Percentiles rank a stretch among this genome's conserved stretches.
These are phyloP conservation scores for Spheniscus mendiculus DNA, from an alignment of 2,113 vertebrate genomes.

Conservation along the genomic window DNA sequence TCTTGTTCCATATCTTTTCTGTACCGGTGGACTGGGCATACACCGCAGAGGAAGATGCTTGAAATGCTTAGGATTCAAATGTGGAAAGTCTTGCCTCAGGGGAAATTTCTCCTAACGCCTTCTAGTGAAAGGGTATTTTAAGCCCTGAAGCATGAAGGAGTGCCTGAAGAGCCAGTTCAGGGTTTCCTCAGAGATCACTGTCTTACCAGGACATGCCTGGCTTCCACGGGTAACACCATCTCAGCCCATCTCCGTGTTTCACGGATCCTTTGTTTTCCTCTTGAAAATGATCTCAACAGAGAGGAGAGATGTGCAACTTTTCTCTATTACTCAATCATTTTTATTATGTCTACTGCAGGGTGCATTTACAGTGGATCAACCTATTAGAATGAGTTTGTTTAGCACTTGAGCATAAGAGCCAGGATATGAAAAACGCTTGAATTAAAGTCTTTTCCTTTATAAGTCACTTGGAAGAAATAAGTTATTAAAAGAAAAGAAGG, in stretches of 20 bases:
- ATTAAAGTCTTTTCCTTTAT: background rate
- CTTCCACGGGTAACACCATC: rapidly evolving
- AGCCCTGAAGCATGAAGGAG: background rate
- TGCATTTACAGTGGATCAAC: rapidly evolving
- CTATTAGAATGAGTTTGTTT: background rate
- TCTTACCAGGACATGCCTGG: rapidly evolving
- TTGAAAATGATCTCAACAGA: rapidly evolving
- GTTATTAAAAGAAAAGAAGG: background rate
- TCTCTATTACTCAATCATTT: rapidly evolving
- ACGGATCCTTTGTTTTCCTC: rapidly evolving
- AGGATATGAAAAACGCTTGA: background rate
- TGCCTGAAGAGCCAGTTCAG: background rate
- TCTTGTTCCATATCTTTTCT: background rate
- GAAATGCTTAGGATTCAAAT: background rate
- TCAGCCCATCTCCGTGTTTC: background rate
- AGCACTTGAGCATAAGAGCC: background rate
- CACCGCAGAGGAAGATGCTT: background rate
- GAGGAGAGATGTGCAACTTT: background rate
- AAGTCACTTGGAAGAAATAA: background rate
- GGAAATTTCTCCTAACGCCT: background rate
- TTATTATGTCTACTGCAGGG: background rate
- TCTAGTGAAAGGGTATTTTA: background rate
- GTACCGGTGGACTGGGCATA: rapidly evolving
- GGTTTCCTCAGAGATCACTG: background rate
- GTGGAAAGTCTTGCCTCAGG: background rate